Evolutionary conservation across 2,797 vertebrate species (phyloP), one percentile per base, ranked within the genome.

Genomic region (Periparus ater): DNA sequence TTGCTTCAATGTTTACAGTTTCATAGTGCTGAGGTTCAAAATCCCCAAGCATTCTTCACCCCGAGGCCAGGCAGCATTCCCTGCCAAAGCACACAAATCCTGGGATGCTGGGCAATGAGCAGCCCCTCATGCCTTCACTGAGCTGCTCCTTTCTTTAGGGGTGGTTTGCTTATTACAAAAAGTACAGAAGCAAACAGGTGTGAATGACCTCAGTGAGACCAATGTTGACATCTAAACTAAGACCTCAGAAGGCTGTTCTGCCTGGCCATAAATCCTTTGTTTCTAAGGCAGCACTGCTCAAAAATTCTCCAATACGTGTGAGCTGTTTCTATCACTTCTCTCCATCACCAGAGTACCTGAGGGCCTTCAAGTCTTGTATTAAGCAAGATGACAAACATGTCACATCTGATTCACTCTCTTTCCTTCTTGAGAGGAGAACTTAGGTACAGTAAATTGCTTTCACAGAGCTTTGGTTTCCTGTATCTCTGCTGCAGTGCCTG

Each of bases 331-430:
- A 36, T 50, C 50, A 44, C 21, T 53, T 25, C 4, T 22, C 45
- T 89, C 62, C 62, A 90, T 55, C 62, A 68, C 17, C 1, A 0
- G 25, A 81, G 20, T 17, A 94, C 44, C 77, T 66, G 68, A 44
- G 30, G 58, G 61, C 50, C 62, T 85, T 92, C 82, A 88, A 66
- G 30, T 68, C 61, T 27, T 36, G n/a, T 34, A 58, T 55, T 75
- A 88, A 92, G 54, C 61, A 75, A 93, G 62, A 84, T 16, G 76
- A 93, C 66, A 83, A 89, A 88, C 65, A 51, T 6, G 42, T 77
- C 89, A 80, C 54, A 65, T 50, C 48, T 61, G 30, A 25, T 83
- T 90, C 58, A n/a, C 65, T 63, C 36, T 34, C 70, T 73, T 57
- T 30, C 44, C 63, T 61, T 85, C 54, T 70, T 25, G 65, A 80